phyloP scores from a whole-genome alignment of 2,113 vertebrate species.

The Athene cunicularia region DNA sequence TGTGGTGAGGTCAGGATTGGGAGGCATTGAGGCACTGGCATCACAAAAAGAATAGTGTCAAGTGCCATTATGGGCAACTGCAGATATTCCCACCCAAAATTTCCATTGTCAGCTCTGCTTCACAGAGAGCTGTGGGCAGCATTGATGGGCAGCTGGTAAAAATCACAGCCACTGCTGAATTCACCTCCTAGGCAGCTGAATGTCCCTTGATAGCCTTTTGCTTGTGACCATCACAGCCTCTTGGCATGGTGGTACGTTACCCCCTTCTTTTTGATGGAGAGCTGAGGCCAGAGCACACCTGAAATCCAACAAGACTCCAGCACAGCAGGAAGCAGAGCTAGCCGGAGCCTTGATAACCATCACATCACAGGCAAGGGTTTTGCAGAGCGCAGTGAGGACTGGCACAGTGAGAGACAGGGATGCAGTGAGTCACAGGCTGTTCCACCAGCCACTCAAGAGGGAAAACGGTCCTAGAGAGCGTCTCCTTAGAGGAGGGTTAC shows the following conservation, averaged over 20 bases:
- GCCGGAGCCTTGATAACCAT: background rate
- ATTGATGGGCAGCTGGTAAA: background rate
- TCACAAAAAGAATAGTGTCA: background rate
- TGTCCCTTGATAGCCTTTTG: background rate
- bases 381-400: fast-evolving
- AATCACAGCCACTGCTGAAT: background rate
- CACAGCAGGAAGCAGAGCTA: background rate
- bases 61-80: background rate
- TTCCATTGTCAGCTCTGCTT: background rate
- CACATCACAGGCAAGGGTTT: fast-evolving
- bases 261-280: background rate
- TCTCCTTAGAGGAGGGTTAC: background rate
- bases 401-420: fast-evolving
- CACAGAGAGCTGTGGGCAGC: background rate
- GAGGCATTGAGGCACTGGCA: background rate
- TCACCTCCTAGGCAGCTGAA: background rate
- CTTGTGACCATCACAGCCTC: background rate
- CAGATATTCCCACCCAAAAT: background rate
- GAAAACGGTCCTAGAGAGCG: background rate
- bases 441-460: background rate
- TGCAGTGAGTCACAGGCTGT: background rate
- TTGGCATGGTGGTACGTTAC: background rate
- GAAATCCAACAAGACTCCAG: background rate
- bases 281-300: background rate
- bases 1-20: background rate